These are phyloP conservation scores for Saguinus midas DNA, from an alignment of 2,113 vertebrate genomes.

Conservation along the genomic window DNA sequence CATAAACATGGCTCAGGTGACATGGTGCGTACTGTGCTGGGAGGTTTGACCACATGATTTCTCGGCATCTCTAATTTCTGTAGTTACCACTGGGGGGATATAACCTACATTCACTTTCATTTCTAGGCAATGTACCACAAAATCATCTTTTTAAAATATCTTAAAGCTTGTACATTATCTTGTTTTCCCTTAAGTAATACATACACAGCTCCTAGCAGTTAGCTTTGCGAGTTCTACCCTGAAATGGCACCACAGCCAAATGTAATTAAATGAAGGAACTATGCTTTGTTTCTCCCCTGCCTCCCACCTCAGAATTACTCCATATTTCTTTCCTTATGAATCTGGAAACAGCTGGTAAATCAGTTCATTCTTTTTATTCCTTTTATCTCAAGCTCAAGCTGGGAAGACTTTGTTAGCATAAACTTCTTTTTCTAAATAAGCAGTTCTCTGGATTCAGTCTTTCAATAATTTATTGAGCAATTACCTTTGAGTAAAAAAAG, in stretches of 20 bases:
- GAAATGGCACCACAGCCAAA: background rate
- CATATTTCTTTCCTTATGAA: background rate
- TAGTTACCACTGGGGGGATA: background rate
- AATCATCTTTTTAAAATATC: background rate
- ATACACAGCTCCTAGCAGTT: background rate
- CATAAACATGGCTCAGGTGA: background rate
- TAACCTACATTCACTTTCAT: background rate
- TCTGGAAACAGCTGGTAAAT: constrained; percentile 18
- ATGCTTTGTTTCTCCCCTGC: background rate
- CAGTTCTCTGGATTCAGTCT: background rate
- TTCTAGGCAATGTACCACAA: constrained; percentile 8
- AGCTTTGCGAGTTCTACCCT: background rate
- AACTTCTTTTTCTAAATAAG: constrained; percentile 41
- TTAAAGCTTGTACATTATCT: constrained; percentile 6
- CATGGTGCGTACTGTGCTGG: background rate
- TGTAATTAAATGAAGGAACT: constrained; percentile 42
- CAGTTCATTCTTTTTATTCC: background rate
- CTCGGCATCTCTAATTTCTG: constrained; percentile 43
- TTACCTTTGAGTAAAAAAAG: background rate
- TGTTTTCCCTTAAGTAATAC: constrained; percentile 30
- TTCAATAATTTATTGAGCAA: constrained; percentile 48
- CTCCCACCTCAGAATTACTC: background rate
- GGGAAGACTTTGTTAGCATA: background rate
- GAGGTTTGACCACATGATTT: background rate
- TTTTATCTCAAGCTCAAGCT: background rate